Conservation (phyloP, 2,113 vertebrate genomes). For the Ammodytes marinus region DNA sequence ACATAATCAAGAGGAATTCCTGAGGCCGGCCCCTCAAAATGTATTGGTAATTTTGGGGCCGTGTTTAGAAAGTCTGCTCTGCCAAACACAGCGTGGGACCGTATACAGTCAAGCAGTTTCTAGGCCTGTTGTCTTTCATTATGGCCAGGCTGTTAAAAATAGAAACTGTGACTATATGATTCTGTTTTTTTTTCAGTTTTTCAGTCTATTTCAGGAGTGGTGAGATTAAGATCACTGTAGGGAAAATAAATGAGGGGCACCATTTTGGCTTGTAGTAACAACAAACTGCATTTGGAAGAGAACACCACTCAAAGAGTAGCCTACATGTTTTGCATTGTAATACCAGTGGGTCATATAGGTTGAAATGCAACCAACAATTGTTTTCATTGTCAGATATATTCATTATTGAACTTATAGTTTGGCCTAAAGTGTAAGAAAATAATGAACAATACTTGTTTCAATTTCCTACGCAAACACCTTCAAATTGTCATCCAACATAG, state of each 20-base stretch:
- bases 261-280: constrained; percentile 29
- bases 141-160: constrained; percentile 66
- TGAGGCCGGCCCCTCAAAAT: constrained; percentile 51
- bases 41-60: constrained; percentile 70
- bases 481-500: neutral
- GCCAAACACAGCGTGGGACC: constrained; percentile 63
- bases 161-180: constrained; percentile 66
- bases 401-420: neutral
- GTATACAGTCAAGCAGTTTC: constrained; percentile 55
- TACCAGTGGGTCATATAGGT: neutral
- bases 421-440: neutral
- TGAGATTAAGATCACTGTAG: constrained; percentile 63
- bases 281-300: constrained; percentile 39
- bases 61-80: constrained; percentile 58
- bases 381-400: neutral
- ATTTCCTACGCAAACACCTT: neutral
- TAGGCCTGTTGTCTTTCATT: constrained; percentile 77
- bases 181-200: constrained; percentile 26
- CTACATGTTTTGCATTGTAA: neutral
- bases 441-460: neutral
- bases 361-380: neutral
- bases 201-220: constrained; percentile 44
- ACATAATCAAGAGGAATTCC: constrained; percentile 70
- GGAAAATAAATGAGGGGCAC: constrained; percentile 27
- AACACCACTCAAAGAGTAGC: neutral